A percentile compares a stretch with the other conserved stretches of the same genome.
Evolutionary conservation across 2,888 invertebrate species (phyloP).

Genomic region (Drosophila neotestacea): DNA sequence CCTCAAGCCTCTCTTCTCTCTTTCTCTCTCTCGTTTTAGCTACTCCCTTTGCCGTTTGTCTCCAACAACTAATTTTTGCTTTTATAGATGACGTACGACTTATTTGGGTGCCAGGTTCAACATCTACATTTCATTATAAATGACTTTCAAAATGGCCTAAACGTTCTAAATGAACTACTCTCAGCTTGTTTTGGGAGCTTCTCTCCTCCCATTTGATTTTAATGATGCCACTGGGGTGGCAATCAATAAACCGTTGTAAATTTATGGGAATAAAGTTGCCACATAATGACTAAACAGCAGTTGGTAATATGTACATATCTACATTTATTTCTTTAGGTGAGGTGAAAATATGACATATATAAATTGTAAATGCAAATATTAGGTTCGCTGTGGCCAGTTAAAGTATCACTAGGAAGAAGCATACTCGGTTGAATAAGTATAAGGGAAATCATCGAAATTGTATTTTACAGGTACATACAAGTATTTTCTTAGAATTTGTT

Average conservation of each 20-base stretch:
- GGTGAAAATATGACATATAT: slow-evolving; percentile 17
- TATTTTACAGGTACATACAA: too few relatives aligned
- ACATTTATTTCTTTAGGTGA: not conserved
- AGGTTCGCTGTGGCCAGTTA: not conserved
- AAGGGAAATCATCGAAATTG: not conserved
- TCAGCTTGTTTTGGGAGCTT: not conserved
- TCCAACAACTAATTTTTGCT: slow-evolving; percentile 67
- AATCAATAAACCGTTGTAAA: slow-evolving; percentile 73
- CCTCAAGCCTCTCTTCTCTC: slow-evolving; percentile 5
- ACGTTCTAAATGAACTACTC: slow-evolving; percentile 62
- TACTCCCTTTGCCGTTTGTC: slow-evolving; percentile 24
- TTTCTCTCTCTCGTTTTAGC: not conserved
- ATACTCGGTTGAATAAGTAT: not conserved
- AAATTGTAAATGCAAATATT: slow-evolving; percentile 13
- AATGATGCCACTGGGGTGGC: slow-evolving; percentile 60
- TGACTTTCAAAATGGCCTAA: slow-evolving; percentile 77
- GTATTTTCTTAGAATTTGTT: too few relatives aligned
- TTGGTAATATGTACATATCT: slow-evolving; percentile 2
- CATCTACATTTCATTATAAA: slow-evolving; percentile 80
- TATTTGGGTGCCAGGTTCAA: slow-evolving; percentile 56
- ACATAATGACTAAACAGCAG: slow-evolving; percentile 51
- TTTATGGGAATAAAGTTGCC: slow-evolving; percentile 69
- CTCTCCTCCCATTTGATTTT: slow-evolving; percentile 39
- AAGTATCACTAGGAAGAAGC: not conserved
- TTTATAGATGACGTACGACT: slow-evolving; percentile 77